Evolutionary conservation across 1,140 invertebrate species (phyloP).

Genomic region (Nephila pilipes): DNA sequence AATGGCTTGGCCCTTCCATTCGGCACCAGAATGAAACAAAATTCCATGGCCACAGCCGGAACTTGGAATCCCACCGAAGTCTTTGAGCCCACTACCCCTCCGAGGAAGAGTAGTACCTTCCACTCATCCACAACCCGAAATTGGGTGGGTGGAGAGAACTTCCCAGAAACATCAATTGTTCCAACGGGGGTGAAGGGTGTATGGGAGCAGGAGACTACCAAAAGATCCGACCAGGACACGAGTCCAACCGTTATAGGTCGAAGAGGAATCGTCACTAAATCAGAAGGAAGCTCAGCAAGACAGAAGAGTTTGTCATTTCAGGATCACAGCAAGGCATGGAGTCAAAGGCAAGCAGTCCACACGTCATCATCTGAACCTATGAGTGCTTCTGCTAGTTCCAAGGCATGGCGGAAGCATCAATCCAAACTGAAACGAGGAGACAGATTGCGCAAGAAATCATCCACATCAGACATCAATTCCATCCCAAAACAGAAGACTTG

Average conservation of each 20-base stretch:
- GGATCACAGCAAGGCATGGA: neutral
- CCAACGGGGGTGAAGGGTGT: slow-evolving; percentile 64
- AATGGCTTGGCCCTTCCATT: slow-evolving; percentile 45
- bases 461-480: neutral
- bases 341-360: too few relatives aligned
- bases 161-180: slow-evolving; percentile 52
- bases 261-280: slow-evolving; percentile 31
- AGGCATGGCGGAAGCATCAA: neutral
- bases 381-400: neutral
- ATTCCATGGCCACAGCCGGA: slow-evolving; percentile 12
- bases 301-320: neutral
- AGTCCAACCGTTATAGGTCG: neutral
- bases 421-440: neutral
- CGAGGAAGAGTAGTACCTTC: neutral
- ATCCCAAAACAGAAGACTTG: neutral
- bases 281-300: neutral
- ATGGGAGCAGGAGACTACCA: slow-evolving; percentile 68
- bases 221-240: neutral
- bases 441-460: neutral
- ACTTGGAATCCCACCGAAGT: slow-evolving; percentile 46
- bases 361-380: neutral
- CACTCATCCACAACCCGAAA: neutral
- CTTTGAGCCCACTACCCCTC: neutral
- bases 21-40: slow-evolving; percentile 45
- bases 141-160: neutral